Percentiles rank a stretch among this genome's conserved stretches.
Evolutionary conservation across 2,888 invertebrate species (phyloP).

Genomic region (Drosophila flavopinicola): DNA sequence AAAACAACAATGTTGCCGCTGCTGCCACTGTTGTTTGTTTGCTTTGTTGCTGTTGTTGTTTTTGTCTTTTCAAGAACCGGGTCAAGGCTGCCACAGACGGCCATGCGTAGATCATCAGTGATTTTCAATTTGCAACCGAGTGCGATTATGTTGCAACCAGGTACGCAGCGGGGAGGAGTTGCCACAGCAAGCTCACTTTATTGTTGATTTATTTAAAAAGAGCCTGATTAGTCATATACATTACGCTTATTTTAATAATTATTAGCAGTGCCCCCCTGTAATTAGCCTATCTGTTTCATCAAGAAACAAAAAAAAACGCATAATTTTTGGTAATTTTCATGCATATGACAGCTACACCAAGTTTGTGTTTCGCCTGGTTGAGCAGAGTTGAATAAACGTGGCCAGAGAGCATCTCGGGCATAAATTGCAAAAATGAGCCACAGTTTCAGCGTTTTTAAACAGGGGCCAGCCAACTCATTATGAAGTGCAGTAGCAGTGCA

Average conservation of each 20-base stretch:
- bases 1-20: constrained; percentile 27
- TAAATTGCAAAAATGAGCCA: constrained; percentile 16
- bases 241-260: constrained; percentile 2
- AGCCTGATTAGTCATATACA: constrained; percentile 55
- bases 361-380: constrained; percentile 37
- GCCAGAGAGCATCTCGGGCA: constrained; percentile 19
- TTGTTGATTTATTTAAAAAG: no score
- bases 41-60: constrained; percentile 33
- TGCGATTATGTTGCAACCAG: constrained; percentile 48
- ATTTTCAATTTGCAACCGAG: constrained; percentile 33
- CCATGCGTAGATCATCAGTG: constrained; percentile 64
- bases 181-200: background rate
- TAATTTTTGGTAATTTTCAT: constrained; percentile 66
- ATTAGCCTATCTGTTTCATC: constrained; percentile 64
- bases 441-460: constrained; percentile 4
- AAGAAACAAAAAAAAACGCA: background rate
- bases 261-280: constrained; percentile 36
- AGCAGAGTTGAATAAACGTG: constrained; percentile 62
- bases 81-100: constrained; percentile 65
- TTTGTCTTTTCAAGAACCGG: constrained; percentile 64
- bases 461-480: constrained; percentile 22
- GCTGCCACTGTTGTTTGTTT: constrained; percentile 4
- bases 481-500: constrained; percentile 40
- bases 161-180: constrained; percentile 2
- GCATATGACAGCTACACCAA: constrained; percentile 36